phyloP scores from a whole-genome alignment of 2,113 vertebrate species.

The Henicopernis longicauda region DNA sequence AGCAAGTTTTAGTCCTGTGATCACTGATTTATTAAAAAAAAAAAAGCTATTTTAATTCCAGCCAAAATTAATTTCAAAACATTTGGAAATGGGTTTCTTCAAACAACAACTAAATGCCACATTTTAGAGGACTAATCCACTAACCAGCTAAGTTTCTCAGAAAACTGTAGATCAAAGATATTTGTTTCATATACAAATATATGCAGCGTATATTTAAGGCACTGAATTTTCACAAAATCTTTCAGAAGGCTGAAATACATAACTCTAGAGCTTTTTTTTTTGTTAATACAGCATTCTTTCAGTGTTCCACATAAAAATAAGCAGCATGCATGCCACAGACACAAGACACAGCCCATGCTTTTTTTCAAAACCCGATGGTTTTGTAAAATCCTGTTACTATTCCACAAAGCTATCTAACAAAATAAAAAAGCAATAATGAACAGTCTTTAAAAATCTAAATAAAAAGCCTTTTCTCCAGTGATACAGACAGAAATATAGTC shows the following conservation, averaged over 20 bases:
- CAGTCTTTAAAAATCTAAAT: background rate
- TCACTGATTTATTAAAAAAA: background rate
- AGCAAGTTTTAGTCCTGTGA: slow-evolving; percentile 38
- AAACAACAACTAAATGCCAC: background rate
- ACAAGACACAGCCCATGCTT: background rate
- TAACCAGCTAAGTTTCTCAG: background rate
- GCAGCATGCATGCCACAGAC: background rate
- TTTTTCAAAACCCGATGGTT: background rate
- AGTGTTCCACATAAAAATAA: slow-evolving; percentile 29
- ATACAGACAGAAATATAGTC: background rate
- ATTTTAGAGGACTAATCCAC: background rate
- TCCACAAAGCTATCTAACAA: background rate
- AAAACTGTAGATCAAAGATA: slow-evolving; percentile 12
- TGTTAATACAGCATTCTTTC: slow-evolving; percentile 47
- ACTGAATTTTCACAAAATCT: slow-evolving; percentile 42
- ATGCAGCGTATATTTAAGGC: background rate
- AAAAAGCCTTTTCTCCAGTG: background rate
- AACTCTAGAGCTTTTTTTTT: background rate
- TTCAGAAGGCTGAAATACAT: slow-evolving; percentile 36
- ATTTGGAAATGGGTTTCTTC: slow-evolving; percentile 25
- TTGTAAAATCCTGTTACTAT: background rate
- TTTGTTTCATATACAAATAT: background rate
- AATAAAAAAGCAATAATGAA: slow-evolving; percentile 4
- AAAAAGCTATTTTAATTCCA: background rate
- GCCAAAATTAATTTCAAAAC: slow-evolving; percentile 43